Evolutionary conservation across 2,113 vertebrate species (phyloP).

Genomic region (Phaethon lepturus): DNA sequence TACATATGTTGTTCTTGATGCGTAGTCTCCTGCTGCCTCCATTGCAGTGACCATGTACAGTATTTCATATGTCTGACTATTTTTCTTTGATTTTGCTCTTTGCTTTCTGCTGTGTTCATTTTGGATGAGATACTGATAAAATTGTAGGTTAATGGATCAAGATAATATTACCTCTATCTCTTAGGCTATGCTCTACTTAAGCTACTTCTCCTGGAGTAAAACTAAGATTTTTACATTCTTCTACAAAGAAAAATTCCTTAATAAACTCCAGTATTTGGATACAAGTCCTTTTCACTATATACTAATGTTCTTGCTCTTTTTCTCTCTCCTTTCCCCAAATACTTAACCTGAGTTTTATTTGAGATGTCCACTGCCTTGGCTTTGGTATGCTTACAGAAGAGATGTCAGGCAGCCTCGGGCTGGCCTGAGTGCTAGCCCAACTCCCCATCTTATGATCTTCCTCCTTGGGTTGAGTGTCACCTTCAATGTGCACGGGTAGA

Average conservation of each 20-base stretch:
- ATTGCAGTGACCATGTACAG: not conserved
- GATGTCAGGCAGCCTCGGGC: accelerated
- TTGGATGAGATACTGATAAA: not conserved
- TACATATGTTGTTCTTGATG: not conserved
- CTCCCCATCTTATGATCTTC: not conserved
- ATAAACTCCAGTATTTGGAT: not conserved
- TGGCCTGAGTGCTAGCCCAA: not conserved
- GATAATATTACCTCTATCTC: not conserved
- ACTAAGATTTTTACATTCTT: not conserved
- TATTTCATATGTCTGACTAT: not conserved
- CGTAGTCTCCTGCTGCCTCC: not conserved
- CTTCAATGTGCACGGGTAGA: accelerated
- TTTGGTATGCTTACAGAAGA: not conserved
- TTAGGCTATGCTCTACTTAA: not conserved
- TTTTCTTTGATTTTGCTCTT: not conserved
- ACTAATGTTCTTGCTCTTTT: not conserved
- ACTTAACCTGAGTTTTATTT: not conserved
- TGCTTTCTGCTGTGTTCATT: not conserved
- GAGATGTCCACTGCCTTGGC: not conserved
- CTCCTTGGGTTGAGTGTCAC: accelerated
- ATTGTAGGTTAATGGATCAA: not conserved
- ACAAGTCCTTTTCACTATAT: not conserved
- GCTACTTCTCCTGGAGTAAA: not conserved
- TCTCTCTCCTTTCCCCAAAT: not conserved
- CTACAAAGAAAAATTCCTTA: not conserved